These are phyloP conservation scores for Anolis sagrei DNA, from an alignment of 2,113 vertebrate species.

Conservation along the genomic window DNA sequence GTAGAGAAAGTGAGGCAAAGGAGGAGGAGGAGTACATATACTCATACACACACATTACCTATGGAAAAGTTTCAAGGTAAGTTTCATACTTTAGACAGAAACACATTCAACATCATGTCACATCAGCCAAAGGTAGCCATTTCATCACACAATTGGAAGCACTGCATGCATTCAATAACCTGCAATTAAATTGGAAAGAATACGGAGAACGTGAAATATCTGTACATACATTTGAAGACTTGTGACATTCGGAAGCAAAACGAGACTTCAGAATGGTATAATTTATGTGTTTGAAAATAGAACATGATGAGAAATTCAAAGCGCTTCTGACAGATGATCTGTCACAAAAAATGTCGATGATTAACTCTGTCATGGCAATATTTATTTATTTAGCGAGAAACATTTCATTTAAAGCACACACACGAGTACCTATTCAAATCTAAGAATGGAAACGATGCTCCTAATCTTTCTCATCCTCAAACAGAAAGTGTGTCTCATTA, in stretches of 20 bases:
- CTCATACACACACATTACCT: neutral
- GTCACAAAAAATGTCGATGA: neutral
- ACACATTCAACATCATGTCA: neutral
- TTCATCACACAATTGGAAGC: neutral
- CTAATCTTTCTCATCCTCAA: too few relatives aligned
- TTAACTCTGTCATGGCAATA: neutral
- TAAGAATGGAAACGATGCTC: neutral
- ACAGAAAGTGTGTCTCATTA: too few relatives aligned
- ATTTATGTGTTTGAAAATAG: neutral
- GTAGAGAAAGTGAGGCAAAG: too few relatives aligned
- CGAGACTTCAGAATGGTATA: neutral
- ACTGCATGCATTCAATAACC: neutral
- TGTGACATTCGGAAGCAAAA: constrained; percentile 3
- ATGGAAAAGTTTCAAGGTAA: neutral
- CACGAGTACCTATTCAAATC: neutral
- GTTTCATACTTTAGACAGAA: neutral
- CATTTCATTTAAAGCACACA: neutral
- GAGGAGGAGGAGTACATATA: too few relatives aligned
- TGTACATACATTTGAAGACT: neutral
- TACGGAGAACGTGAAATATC: neutral
- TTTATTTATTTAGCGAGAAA: neutral
- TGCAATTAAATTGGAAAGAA: neutral
- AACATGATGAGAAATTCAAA: neutral
- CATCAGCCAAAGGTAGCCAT: neutral
- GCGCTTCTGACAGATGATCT: neutral